Conservation (phyloP, 2,888 invertebrate species). For the Plagodis pulveraria region DNA sequence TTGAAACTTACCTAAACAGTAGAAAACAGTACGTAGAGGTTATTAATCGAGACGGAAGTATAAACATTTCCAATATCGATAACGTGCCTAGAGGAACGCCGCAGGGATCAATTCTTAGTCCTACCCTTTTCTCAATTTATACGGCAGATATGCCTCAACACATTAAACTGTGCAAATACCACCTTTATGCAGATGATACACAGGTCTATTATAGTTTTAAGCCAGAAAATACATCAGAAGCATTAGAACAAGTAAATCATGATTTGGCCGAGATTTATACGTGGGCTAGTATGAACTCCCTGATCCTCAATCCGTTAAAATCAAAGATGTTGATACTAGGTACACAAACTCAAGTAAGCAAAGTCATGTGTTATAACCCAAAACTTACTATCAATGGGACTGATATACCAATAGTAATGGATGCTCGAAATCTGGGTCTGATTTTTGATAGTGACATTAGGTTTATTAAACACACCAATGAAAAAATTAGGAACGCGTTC, state of each 20-base stretch:
- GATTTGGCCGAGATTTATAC: not conserved
- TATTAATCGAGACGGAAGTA: not conserved
- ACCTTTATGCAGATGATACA: slow-evolving; percentile 14
- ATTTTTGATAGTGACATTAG: not conserved
- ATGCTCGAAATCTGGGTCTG: not conserved
- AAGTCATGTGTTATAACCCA: not conserved
- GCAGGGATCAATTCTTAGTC: not conserved
- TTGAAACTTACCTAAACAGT: no score
- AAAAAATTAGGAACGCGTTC: not conserved
- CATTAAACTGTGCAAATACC: slow-evolving; percentile 5
- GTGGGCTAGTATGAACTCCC: no score
- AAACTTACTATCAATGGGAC: not conserved
- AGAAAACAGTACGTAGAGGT: not conserved
- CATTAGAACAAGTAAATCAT: not conserved
- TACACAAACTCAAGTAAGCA: not conserved
- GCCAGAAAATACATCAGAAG: not conserved
- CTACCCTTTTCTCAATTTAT: slow-evolving; percentile 5
- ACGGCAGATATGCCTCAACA: slow-evolving; percentile 12
- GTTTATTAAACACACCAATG: not conserved
- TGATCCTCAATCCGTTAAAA: not conserved
- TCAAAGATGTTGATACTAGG: not conserved
- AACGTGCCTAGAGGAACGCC: not conserved
- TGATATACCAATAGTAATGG: not conserved
- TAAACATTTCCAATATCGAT: not conserved
- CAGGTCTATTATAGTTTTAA: slow-evolving; percentile 9